Evolutionary conservation across 1,140 invertebrate genomes (phyloP).

Genomic region (Penaeus japonicus): DNA sequence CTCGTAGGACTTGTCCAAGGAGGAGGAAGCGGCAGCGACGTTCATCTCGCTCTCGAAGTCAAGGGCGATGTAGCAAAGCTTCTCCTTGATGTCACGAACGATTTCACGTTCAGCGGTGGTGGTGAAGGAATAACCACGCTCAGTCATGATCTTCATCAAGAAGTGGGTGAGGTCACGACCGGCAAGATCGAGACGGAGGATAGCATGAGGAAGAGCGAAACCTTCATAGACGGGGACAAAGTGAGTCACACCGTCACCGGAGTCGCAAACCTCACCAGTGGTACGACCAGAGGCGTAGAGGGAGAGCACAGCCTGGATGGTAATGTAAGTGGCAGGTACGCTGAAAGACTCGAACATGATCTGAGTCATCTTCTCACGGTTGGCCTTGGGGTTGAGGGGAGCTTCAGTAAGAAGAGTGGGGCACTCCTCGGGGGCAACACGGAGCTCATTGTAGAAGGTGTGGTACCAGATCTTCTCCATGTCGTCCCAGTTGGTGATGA

Average conservation of each 20-base stretch:
- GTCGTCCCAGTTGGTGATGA: conserved; percentile 96
- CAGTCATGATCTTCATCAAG: conserved; percentile 88
- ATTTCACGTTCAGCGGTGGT: conserved; percentile 84
- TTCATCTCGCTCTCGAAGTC: conserved; percentile 59
- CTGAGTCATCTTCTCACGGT: conserved; percentile 85
- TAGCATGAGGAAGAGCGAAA: no score
- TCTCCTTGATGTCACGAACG: conserved; percentile 91
- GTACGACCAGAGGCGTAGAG: no score
- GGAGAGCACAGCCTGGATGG: no score
- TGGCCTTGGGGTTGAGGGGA: conserved; percentile 90
- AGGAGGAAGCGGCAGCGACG: conserved; percentile 8
- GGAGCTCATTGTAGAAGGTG: conserved; percentile 94
- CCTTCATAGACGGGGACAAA: no score
- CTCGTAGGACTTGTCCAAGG: background rate
- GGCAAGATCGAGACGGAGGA: no score
- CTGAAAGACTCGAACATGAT: conserved; percentile 73
- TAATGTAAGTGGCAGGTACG: no score
- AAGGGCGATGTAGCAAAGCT: conserved; percentile 84
- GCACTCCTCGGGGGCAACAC: conserved; percentile 93
- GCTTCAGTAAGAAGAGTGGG: conserved; percentile 88
- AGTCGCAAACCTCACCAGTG: no score
- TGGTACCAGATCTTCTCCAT: conserved; percentile 98
- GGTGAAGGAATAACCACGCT: conserved; percentile 70
- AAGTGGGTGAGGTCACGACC: conserved; percentile 89
- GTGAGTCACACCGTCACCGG: no score